Percentiles rank a stretch among this genome's conserved stretches.
phyloP scores from a whole-genome alignment of 1,140 invertebrate species.

The Aethina tumida region DNA sequence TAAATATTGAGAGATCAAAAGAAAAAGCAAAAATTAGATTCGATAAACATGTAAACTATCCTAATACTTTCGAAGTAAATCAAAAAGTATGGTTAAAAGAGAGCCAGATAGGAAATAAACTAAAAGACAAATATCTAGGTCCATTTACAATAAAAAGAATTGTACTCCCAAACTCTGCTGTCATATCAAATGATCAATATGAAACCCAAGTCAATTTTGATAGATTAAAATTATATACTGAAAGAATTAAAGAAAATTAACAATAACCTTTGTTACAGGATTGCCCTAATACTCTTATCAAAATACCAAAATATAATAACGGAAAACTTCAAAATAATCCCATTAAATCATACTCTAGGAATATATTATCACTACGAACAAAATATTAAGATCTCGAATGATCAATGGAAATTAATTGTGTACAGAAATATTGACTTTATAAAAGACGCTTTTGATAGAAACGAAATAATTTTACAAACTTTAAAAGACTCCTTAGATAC shows the following conservation, averaged over 20 bases:
- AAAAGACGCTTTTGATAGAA: constrained; percentile 6
- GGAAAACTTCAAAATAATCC: constrained; percentile 2
- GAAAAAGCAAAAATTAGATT: constrained; percentile 10
- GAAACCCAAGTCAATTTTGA: constrained; percentile 4
- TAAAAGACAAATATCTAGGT: constrained; percentile 14
- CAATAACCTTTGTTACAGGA: too few species aligned
- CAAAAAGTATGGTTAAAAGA: constrained; percentile 15
- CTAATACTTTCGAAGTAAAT: constrained; percentile 2
- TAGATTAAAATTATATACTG: constrained; percentile 6
- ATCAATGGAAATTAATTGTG: constrained; percentile 14
- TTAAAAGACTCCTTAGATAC: constrained; percentile 1
- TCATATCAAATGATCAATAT: constrained; percentile 5
- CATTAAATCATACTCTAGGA: constrained; percentile 8
- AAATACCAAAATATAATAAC: constrained; percentile 6
- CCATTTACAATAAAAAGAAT: constrained; percentile 12
- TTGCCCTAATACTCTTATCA: constrained; percentile 11
- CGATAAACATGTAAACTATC: constrained; percentile 6
- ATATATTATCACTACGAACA: constrained; percentile 9
- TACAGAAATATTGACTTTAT: constrained; percentile 5
- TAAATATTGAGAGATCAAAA: constrained; percentile 4
- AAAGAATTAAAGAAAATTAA: too few species aligned
- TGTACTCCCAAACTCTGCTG: constrained; percentile 2
- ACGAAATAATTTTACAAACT: constrained; percentile 8
- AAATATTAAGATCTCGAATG: constrained; percentile 10
- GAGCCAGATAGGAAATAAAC: constrained; percentile 12